Conservation (phyloP, 2,888 invertebrate genomes). For the Ennomos erosarius region DNA sequence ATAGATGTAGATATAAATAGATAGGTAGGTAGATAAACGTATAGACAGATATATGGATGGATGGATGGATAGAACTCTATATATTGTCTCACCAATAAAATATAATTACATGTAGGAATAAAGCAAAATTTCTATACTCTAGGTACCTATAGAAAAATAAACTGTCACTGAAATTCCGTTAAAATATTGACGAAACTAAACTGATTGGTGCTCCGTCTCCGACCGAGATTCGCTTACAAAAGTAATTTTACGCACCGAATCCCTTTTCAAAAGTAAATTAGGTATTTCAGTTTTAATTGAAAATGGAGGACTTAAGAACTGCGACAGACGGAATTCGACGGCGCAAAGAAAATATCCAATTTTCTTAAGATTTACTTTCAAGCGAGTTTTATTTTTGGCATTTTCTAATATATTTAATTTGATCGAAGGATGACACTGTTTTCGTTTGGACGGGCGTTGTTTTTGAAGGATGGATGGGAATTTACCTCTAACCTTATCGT, state of each 20-base stretch:
- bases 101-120: no score
- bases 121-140: no score
- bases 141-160: constrained; percentile 12
- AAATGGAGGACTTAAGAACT: constrained; percentile 29
- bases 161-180: constrained; percentile 14
- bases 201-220: constrained; percentile 3
- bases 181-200: constrained; percentile 24
- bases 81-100: no score
- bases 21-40: no score
- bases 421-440: constrained; percentile 18
- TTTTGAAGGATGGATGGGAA: constrained; percentile 4
- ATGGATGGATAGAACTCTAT: no score
- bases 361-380: no score
- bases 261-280: constrained; percentile 24
- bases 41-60: no score
- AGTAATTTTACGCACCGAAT: constrained; percentile 39
- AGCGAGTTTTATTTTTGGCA: background rate
- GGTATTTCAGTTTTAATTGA: constrained; percentile 34
- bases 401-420: constrained; percentile 10
- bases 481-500: constrained; percentile 8
- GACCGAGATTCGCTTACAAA: constrained; percentile 22
- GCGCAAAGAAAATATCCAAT: no score
- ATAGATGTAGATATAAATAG: no score
- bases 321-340: constrained; percentile 10
- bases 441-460: constrained; percentile 1